These are phyloP conservation scores for Aradus depressus DNA, from an alignment of 2,888 invertebrate species.

Conservation along the genomic window DNA sequence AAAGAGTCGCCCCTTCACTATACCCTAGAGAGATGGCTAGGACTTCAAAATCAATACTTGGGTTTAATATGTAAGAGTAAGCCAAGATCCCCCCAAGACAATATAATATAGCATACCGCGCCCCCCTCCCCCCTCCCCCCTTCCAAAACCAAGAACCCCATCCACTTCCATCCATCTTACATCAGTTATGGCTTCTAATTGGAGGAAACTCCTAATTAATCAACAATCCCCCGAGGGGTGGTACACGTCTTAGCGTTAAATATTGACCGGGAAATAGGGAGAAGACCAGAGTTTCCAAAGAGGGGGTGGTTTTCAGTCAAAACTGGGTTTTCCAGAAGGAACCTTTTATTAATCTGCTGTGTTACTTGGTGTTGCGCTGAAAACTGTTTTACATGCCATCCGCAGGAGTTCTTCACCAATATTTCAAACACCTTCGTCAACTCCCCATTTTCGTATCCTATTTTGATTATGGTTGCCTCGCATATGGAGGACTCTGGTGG, in stretches of 20 bases:
- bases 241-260: slow-evolving; percentile 18
- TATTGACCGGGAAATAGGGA: slow-evolving; percentile 18
- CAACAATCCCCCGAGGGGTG: slow-evolving; percentile 22
- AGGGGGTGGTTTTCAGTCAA: slow-evolving; percentile 1
- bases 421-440: no score
- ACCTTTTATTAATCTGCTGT: no score
- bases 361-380: no score
- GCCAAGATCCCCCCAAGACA: slow-evolving; percentile 23
- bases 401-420: no score
- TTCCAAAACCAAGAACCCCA: no score
- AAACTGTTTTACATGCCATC: no score
- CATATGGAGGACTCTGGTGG: no score
- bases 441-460: no score
- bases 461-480: no score
- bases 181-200: slow-evolving; percentile 29
- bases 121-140: not conserved
- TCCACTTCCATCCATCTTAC: slow-evolving; percentile 29
- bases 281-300: slow-evolving; percentile 22
- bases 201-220: slow-evolving; percentile 29
- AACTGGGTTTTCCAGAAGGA: no score
- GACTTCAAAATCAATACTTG: slow-evolving; percentile 15
- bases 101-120: slow-evolving; percentile 24
- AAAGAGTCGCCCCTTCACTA: no score
- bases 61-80: slow-evolving; percentile 19
- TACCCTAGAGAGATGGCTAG: no score